Base-by-base conservation (phyloP, 2,797 vertebrate species). In the Spea hammondii region DNA sequence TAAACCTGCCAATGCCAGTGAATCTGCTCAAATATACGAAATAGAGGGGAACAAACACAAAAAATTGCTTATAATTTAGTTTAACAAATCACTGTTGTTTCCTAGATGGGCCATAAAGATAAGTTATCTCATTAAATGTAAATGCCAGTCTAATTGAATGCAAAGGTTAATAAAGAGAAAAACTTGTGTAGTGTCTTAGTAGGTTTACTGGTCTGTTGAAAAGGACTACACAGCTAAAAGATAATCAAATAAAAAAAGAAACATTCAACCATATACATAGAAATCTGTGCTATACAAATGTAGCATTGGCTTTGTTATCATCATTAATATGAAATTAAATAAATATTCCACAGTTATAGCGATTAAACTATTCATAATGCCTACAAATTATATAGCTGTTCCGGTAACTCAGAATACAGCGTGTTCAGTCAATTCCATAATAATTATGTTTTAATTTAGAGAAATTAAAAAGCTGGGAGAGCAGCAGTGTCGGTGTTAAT, bases 391-490 rank as follows among this genome's bases (percentile, higher is more conserved):
- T 66, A 17, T 69, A 70, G 46, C 50, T 69, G 32, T 55, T 11
- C 57, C 67, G 45, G 12, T 9, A 11, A 17, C 62, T 49, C 68
- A 48, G 44, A 67, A 59, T 53, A 79, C 60, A 69, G 32, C 45
- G 50, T 74, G 69, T 74, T 74, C 73, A 45, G 65, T 55, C 70
- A 69, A 79, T 79, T 79, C 49, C 12, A 51, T 10, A 71, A 69
- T 69, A 62, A 54, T 46, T 69, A 62, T 9, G 32, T 49, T 69
- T 76, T 74, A 45, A 64, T 79, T 74, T 59, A 64, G 66, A 54
- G 32, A 70, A 74, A 69, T 74, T 69, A 79, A 68, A 68, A 73
- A 53, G 57, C 65, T 54, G 60, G 47, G 48, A 17, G 74, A 48
- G 44, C n/a, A 53, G 54, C 46, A 2, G 32, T 79, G 14, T 17